Evolutionary conservation across 2,888 invertebrate species (phyloP).

Genomic region (Carterocephalus palaemon): DNA sequence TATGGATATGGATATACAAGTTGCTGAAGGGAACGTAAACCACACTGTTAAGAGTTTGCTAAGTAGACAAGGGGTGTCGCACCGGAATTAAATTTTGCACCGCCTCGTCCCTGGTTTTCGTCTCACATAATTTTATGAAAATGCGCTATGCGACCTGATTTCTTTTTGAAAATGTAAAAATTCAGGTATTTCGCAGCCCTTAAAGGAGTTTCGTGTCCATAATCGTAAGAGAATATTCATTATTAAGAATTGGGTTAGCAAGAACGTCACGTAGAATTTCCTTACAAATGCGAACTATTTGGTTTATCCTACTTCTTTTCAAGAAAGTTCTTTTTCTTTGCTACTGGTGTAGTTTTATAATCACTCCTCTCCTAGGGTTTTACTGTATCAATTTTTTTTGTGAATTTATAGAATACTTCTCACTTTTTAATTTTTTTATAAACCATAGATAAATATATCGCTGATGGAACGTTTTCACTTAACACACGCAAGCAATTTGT

Average conservation of each 20-base stretch:
- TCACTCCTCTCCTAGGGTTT: too few species aligned
- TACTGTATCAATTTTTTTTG: too few species aligned
- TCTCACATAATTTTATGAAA: slow-evolving; percentile 39
- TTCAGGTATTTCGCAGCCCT: slow-evolving; percentile 31
- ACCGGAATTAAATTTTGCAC: slow-evolving; percentile 43
- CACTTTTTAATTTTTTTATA: too few species aligned
- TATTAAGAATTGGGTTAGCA: too few species aligned
- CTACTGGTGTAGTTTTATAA: too few species aligned
- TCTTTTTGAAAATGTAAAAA: slow-evolving; percentile 30
- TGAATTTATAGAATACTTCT: too few species aligned
- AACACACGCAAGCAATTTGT: slow-evolving; percentile 41
- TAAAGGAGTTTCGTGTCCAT: slow-evolving; percentile 26
- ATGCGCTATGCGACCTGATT: slow-evolving; percentile 42
- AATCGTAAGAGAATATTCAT: too few species aligned
- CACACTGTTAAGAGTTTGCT: slow-evolving; percentile 27
- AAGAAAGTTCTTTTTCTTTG: too few species aligned
- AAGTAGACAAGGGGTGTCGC: slow-evolving; percentile 26
- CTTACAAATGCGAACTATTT: too few species aligned
- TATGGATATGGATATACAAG: background rate
- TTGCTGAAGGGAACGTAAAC: slow-evolving; percentile 4
- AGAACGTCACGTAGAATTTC: too few species aligned
- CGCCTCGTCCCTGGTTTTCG: slow-evolving; percentile 34
- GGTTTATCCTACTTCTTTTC: too few species aligned
- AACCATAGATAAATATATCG: too few species aligned
- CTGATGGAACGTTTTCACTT: background rate